phyloP scores from a whole-genome alignment of 2,888 invertebrate genomes.

The Miltochrista miniata region DNA sequence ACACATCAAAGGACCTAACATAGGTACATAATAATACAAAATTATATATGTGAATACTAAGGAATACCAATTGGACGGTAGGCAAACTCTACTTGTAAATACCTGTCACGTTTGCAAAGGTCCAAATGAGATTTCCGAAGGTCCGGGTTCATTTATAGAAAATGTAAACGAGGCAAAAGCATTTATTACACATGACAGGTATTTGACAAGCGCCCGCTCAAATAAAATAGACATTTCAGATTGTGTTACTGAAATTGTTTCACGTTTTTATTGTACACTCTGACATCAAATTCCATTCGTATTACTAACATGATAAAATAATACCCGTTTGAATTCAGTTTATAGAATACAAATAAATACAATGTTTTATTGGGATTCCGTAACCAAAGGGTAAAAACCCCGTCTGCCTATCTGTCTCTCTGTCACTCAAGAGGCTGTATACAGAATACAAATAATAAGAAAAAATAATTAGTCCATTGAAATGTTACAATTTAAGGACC shows the following conservation, averaged over 20 bases:
- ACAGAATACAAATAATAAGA: too few relatives aligned
- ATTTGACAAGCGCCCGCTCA: conserved; percentile 41
- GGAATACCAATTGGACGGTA: conserved; percentile 26
- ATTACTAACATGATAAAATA: conserved; percentile 14
- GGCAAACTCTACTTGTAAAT: conserved; percentile 32
- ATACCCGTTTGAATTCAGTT: too few relatives aligned
- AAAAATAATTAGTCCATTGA: too few relatives aligned
- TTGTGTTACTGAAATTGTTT: conserved; percentile 31
- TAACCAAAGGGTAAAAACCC: too few relatives aligned
- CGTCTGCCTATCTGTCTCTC: too few relatives aligned
- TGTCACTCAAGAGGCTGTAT: too few relatives aligned
- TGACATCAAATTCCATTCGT: not conserved
- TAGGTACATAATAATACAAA: too few relatives aligned
- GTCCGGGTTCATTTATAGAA: conserved; percentile 50
- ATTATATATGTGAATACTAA: not conserved
- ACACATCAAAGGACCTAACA: too few relatives aligned
- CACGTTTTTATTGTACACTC: conserved; percentile 7
- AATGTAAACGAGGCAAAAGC: conserved; percentile 48
- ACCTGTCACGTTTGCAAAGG: conserved; percentile 45
- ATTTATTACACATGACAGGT: conserved; percentile 48
- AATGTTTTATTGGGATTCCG: too few relatives aligned
- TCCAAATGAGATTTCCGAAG: conserved; percentile 47
- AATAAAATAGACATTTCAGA: conserved; percentile 42
- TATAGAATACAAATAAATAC: too few relatives aligned
- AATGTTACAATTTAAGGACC: too few relatives aligned